Evolutionary conservation across 2,888 invertebrate genomes (phyloP), one percentile per base, ranked within the genome.

Genomic region (Clanis bilineata): DNA sequence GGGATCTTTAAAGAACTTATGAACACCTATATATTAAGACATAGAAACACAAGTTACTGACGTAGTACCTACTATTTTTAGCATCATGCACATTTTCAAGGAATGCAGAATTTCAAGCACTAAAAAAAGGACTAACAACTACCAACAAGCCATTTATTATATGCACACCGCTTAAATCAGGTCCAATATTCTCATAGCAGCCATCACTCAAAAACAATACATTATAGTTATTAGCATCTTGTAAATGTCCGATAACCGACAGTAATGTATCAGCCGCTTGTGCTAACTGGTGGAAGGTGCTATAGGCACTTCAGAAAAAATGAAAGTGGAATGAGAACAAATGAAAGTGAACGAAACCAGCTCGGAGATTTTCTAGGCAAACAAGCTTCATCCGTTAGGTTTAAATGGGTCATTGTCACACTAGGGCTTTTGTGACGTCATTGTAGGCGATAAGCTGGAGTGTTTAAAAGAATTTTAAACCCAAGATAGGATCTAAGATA

Each of bases 161-260:
- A 45, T 45, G 22, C 45, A 12, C 12, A 3, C 28, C 6, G 2
- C 15, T 28, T 7, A 18, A 51, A 32, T 51, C 28, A 32, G 32
- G 9, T 28, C 28, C 18, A 1, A 28, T 15, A 32, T 18, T 28
- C 18, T 22, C 45, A 5, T 6, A 1, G 1, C 5, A 23, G n/a
- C 45, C 45, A 45, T 45, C 45, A 51, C 51, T 32, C 51, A 32
- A 32, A 22, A 44, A 22, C 12, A 10, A 3, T 18, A 9, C 32
- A 51, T 32, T 9, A 28, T 28, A 51, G 51, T 51, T 28, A 51
- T 51, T 51, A 51, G 9, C 51, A 25, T n/a, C 23, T 12, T 28
- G 47, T 51, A 51, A 51, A 51, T 51, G 51, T 51, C 18, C 32
- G 28, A 51, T 51, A 51, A 51, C 32, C 32, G 51, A 51, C 28